Percentiles rank a stretch among this genome's conserved stretches.
Evolutionary conservation across 2,888 invertebrate genomes (phyloP).

Genomic region (Prionchulus punctatus): DNA sequence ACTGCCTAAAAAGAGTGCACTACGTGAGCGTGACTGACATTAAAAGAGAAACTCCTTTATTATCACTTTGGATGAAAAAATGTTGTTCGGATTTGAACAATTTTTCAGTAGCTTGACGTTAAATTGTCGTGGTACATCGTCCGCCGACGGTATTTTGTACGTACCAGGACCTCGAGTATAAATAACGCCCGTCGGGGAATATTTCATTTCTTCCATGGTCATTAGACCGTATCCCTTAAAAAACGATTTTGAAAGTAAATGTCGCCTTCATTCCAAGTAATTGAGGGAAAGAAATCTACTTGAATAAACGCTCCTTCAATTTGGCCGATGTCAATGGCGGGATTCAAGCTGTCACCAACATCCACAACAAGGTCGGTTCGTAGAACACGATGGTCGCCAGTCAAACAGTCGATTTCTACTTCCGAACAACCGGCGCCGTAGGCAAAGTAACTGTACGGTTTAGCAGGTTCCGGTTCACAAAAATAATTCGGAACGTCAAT

Average conservation of each 20-base stretch:
- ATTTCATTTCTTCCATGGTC: slow-evolving; percentile 67
- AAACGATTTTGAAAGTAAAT: not conserved
- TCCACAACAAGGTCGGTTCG: slow-evolving; percentile 87
- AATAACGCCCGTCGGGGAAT: slow-evolving; percentile 51
- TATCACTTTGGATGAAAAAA: slow-evolving; percentile 58
- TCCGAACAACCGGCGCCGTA: slow-evolving; percentile 65
- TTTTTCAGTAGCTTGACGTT: slow-evolving; percentile 75
- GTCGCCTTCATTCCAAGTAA: not conserved
- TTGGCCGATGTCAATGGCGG: slow-evolving; percentile 85
- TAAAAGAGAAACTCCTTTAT: not conserved
- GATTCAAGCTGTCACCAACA: slow-evolving; percentile 75
- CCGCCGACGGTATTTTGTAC: slow-evolving; percentile 78
- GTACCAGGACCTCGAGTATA: slow-evolving; percentile 72
- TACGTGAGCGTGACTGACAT: not conserved
- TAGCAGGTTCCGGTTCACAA: slow-evolving; percentile 37
- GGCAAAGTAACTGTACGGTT: slow-evolving; percentile 61
- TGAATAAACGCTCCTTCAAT: slow-evolving; percentile 81
- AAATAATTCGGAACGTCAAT: too few species aligned
- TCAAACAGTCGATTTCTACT: slow-evolving; percentile 78
- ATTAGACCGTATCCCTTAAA: slow-evolving; percentile 61
- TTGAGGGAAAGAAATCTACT: slow-evolving; percentile 15
- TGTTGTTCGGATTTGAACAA: slow-evolving; percentile 66
- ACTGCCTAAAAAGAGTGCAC: slow-evolving; percentile 58
- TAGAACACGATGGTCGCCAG: slow-evolving; percentile 65
- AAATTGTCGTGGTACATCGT: slow-evolving; percentile 70